Percentiles rank a stretch among this genome's conserved stretches.
These are phyloP conservation scores for Laticauda colubrina DNA, from an alignment of 2,113 vertebrate species.

Conservation along the genomic window DNA sequence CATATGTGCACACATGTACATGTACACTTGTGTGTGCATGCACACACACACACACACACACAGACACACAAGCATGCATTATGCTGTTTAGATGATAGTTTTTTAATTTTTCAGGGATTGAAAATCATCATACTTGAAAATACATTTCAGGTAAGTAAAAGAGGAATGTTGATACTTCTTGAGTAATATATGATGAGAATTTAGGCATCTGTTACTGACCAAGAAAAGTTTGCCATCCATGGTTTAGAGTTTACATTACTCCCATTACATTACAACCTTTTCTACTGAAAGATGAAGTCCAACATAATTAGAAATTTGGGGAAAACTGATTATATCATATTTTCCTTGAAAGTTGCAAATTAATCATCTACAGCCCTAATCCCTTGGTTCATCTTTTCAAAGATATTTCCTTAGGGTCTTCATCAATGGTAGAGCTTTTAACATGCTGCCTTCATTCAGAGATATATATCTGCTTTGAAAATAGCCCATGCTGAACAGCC, in stretches of 20 bases:
- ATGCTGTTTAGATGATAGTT: neutral
- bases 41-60: neutral
- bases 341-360: neutral
- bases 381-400: neutral
- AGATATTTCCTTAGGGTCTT: neutral
- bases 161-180: neutral
- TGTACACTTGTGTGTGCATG: rapidly evolving
- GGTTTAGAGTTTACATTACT: neutral
- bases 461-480: neutral
- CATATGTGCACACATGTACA: neutral
- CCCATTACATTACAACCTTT: neutral
- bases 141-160: neutral
- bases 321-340: neutral
- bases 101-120: too few relatives aligned
- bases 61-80: neutral
- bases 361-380: neutral
- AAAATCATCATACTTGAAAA: too few relatives aligned
- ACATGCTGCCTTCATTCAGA: neutral
- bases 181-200: neutral
- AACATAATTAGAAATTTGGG: neutral
- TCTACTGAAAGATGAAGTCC: neutral
- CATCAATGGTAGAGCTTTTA: neutral
- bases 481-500: neutral
- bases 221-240: neutral
- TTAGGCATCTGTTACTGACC: neutral